Evolutionary conservation across 1,140 invertebrate species (phyloP), one percentile per base, ranked within the genome.

Genomic region (Nylanderia fulva): DNA sequence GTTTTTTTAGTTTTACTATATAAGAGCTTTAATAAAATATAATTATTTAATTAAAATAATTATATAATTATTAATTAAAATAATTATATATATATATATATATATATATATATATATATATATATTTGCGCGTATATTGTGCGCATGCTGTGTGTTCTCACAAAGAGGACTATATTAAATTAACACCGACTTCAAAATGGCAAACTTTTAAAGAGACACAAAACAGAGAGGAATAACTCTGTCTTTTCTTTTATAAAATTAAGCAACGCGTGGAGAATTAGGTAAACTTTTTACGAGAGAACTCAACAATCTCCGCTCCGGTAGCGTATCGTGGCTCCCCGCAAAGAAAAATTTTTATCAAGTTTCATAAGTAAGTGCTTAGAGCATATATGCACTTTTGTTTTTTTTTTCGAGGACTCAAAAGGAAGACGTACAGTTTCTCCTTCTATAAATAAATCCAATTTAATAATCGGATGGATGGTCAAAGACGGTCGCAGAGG

Each of bases 201-300:
- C 42, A 52, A 77, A 66, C 9, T 68, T 66, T 66, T 5, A 48
- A 21, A n/a, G 21, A 21, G 29, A 64, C n/a, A 7, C 1, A 27
- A 85, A 54, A 52, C 33, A 61, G 27, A 21, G 24, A 4, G 24
- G 15, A 15, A 45, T n/a, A 39, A 63, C 21, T 27, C 29, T 21
- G 21, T 3, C n/a, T 52, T 61, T 61, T 18, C 7, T 21, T 63
- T 63, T 84, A 54, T 39, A 29, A 24, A 80, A 80, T 82, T 72
- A 63, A 84, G 39, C 18, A 82, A 60, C 27, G 36, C 77, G 45
- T 82, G 24, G n/a, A 48, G 8, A 82, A 82, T 82, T 84, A 76
- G 29, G 29, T 13, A 11, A 83, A 83, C 68, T 83, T 83, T 75
- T 29, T 36, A 63, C n/a, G 56, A 74, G 54, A 63, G 33, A 83